Conservation (phyloP, 2,113 vertebrate genomes). For the Rhombomys opimus region DNA sequence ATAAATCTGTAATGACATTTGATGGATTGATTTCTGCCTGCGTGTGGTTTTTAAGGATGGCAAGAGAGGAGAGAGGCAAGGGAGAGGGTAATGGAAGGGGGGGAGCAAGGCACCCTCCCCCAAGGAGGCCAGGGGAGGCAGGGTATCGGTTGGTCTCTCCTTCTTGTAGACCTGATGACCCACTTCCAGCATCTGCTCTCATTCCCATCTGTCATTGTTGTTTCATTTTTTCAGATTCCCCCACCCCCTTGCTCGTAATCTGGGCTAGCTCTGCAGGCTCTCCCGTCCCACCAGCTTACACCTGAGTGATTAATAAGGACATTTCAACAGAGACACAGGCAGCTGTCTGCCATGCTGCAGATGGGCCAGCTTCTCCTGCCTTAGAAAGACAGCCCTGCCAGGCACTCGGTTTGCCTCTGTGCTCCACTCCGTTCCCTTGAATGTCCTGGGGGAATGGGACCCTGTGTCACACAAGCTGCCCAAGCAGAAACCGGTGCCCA, state of each 20-base stretch:
- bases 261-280: not conserved
- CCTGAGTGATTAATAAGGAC: conserved; percentile 76
- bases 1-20: conserved; percentile 93
- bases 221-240: not conserved
- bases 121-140: conserved; percentile 40
- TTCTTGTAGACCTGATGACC: not conserved
- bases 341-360: conserved; percentile 72
- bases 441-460: not conserved
- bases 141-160: conserved; percentile 17
- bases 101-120: conserved; percentile 56
- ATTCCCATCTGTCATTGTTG: not conserved
- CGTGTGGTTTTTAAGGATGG: conserved; percentile 73
- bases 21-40: conserved; percentile 89
- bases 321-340: conserved; percentile 74
- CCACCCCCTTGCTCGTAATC: not conserved
- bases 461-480: not conserved
- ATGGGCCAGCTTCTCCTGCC: conserved; percentile 28
- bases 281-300: conserved; percentile 63
- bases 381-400: conserved; percentile 53
- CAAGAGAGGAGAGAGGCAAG: conserved; percentile 2
- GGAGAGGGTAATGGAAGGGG: too few species aligned
- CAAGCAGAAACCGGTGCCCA: not conserved
- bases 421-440: conserved; percentile 34
- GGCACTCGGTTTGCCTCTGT: conserved; percentile 62
- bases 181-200: conserved; percentile 4